These are phyloP conservation scores for Meloidogyne exigua DNA, from an alignment of 1,140 invertebrate genomes.

Conservation along the genomic window DNA sequence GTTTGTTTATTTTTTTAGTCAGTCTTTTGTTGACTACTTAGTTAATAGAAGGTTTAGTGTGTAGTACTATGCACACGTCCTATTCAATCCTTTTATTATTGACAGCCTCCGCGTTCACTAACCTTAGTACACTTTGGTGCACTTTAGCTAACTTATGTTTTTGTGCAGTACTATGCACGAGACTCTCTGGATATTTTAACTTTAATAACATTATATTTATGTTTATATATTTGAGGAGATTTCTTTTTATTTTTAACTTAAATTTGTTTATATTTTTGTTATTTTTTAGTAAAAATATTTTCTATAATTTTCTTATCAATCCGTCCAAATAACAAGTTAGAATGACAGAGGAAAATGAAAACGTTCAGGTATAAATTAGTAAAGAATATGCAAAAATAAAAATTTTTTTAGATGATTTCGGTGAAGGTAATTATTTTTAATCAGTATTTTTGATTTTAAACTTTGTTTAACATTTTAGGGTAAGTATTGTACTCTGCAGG, in stretches of 20 bases:
- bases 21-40: neutral
- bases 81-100: neutral
- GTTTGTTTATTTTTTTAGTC: neutral
- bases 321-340: neutral
- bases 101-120: neutral
- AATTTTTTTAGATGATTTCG: conserved; percentile 4
- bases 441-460: neutral
- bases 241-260: neutral
- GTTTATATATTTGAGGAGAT: neutral
- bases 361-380: neutral
- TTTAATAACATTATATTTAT: neutral
- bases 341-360: conserved; percentile 1
- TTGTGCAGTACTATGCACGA: neutral
- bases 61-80: neutral
- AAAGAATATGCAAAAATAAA: neutral
- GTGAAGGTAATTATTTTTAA: conserved; percentile 14
- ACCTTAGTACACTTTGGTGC: neutral
- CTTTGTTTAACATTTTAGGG: conserved; percentile 24
- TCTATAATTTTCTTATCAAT: neutral
- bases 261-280: no score
- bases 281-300: neutral
- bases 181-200: neutral
- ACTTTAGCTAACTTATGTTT: neutral
- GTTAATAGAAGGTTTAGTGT: neutral
- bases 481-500: conserved; percentile 46